Evolutionary conservation across 2,113 vertebrate genomes (phyloP).

Genomic region (Hypocryptadius cinnamomeus): DNA sequence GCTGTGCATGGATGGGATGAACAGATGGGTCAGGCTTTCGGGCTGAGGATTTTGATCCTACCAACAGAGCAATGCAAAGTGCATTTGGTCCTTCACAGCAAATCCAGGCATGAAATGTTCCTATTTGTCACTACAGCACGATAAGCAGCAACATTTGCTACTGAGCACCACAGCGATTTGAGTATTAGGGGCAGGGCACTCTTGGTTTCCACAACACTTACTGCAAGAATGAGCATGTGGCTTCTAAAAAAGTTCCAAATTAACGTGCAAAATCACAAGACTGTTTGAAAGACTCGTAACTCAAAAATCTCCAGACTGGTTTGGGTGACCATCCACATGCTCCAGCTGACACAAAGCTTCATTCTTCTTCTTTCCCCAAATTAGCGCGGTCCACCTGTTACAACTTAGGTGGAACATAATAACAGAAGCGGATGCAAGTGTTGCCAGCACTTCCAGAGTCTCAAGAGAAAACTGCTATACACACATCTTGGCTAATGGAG

Average conservation of each 20-base stretch:
- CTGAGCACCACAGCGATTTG: background rate
- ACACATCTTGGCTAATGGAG: background rate
- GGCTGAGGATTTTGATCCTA: background rate
- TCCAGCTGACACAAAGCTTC: background rate
- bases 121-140: accelerated
- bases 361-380: background rate
- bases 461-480: background rate
- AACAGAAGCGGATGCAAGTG: accelerated
- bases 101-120: background rate
- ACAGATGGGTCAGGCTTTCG: accelerated
- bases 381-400: background rate
- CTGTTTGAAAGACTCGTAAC: background rate
- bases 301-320: background rate
- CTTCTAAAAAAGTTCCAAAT: background rate
- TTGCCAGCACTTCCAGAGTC: background rate
- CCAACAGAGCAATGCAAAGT: background rate
- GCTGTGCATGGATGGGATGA: background rate
- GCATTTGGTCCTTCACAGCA: background rate
- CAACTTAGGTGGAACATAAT: background rate
- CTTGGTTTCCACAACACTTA: background rate
- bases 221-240: background rate
- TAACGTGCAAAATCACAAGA: background rate
- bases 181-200: background rate
- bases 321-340: background rate
- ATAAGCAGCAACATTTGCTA: background rate